Conservation (phyloP, 37 sponge, comb jelly and placozoan genomes). For the Chondrosia reniformis region DNA sequence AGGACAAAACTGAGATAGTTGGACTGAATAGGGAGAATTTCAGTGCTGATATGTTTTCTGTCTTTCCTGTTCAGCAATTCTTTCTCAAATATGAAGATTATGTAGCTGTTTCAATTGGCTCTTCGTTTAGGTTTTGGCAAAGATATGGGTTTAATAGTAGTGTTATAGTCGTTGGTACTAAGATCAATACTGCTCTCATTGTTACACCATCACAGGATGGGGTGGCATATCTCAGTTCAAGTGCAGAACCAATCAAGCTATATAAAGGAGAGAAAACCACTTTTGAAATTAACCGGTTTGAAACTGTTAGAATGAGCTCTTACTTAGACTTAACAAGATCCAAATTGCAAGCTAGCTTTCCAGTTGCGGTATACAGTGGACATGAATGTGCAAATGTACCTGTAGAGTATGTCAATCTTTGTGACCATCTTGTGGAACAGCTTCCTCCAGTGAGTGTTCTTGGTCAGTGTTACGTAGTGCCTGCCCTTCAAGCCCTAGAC, state of each 20-base stretch:
- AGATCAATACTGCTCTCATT: not conserved
- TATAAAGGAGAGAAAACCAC: not conserved
- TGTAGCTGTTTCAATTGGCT: not conserved
- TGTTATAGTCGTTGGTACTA: not conserved
- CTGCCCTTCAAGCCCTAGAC: not conserved
- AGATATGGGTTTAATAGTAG: not conserved
- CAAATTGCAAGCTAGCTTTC: not conserved
- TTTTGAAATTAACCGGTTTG: not conserved
- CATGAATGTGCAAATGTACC: slow-evolving; percentile 14
- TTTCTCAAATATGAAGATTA: slow-evolving; percentile 2
- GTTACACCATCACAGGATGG: slow-evolving; percentile 4
- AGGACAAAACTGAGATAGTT: not conserved
- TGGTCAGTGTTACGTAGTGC: not conserved
- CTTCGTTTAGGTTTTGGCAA: too few relatives aligned
- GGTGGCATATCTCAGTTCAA: not conserved
- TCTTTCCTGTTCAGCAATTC: not conserved
- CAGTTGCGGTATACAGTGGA: slow-evolving; percentile 17
- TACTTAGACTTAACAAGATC: not conserved
- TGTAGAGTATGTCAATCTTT: too few relatives aligned
- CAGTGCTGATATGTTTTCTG: not conserved
- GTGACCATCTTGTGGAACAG: slow-evolving; percentile 25
- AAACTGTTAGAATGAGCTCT: not conserved
- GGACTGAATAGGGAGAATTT: not conserved
- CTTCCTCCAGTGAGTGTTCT: slow-evolving; percentile 10
- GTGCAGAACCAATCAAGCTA: not conserved